Percentiles rank a stretch among this genome's conserved stretches.
Evolutionary conservation across 2,113 vertebrate genomes (phyloP).

Genomic region (Rhinopomastus cyanomelas): DNA sequence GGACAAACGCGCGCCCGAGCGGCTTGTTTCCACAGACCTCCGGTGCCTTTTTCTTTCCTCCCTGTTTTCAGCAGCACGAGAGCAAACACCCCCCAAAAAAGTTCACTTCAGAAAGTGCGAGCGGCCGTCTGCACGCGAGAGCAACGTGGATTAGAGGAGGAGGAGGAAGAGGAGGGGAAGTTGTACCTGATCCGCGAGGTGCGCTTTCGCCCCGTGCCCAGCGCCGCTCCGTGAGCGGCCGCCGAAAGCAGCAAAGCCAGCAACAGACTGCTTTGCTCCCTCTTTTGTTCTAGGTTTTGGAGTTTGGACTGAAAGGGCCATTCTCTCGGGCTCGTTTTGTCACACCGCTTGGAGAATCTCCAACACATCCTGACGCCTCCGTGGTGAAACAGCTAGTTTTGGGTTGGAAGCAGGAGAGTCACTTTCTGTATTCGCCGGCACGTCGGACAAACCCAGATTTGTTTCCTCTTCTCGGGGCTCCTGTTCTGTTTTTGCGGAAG

Average conservation of each 20-base stretch:
- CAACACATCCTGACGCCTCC: slow-evolving; percentile 71
- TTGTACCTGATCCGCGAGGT: slow-evolving; percentile 79
- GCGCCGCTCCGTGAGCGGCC: slow-evolving; percentile 66
- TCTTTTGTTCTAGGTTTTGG: not conserved
- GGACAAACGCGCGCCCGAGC: slow-evolving; percentile 36
- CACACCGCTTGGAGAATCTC: slow-evolving; percentile 65
- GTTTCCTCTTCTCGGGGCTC: slow-evolving; percentile 68
- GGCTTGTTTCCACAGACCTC: slow-evolving; percentile 5
- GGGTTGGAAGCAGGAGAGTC: slow-evolving; percentile 65
- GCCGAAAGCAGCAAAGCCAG: not conserved
- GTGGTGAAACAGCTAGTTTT: slow-evolving; percentile 66
- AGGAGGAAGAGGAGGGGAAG: slow-evolving; percentile 60
- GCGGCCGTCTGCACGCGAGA: slow-evolving; percentile 49
- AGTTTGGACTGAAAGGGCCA: slow-evolving; percentile 16
- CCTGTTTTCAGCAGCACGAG: slow-evolving; percentile 65
- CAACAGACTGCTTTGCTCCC: not conserved
- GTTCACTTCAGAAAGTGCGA: slow-evolving; percentile 61
- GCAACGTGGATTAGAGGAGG: slow-evolving; percentile 44
- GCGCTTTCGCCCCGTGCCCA: slow-evolving; percentile 75
- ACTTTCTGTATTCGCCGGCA: slow-evolving; percentile 61
- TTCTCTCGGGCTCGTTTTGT: slow-evolving; percentile 55
- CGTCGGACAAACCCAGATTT: slow-evolving; percentile 70
- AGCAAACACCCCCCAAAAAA: slow-evolving; percentile 39
- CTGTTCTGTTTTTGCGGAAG: slow-evolving; percentile 69
- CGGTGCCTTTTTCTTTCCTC: slow-evolving; percentile 34